Conservation (phyloP, 37 sponge, comb jelly and placozoan species). For the Diacarnus erythraeanus region DNA sequence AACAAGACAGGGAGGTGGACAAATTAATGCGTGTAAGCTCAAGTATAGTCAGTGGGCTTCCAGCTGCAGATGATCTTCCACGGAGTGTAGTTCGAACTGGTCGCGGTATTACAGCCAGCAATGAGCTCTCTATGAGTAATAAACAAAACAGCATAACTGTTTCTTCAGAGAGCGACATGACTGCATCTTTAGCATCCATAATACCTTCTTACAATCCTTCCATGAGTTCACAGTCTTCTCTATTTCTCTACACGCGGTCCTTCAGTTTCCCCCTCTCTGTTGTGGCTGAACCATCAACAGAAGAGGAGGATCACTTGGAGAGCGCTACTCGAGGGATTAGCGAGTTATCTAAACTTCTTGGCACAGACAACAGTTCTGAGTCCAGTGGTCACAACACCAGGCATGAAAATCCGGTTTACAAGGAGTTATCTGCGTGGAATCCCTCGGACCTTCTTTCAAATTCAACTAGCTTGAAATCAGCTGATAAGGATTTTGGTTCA, state of each 20-base stretch:
- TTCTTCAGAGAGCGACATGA: constrained; percentile 13
- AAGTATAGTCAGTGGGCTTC: neutral
- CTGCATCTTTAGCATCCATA: constrained; percentile 41
- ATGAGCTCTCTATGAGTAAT: neutral
- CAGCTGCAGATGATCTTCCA: constrained; percentile 16
- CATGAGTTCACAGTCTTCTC: constrained; percentile 41
- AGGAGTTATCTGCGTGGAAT: constrained; percentile 10
- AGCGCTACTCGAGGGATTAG: constrained; percentile 70
- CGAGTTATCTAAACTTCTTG: constrained; percentile 68
- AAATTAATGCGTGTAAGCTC: neutral
- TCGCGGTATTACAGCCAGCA: neutral
- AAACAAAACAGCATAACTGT: neutral
- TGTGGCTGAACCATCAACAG: constrained; percentile 6
- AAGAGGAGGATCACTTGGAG: constrained; percentile 63
- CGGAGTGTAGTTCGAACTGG: constrained; percentile 19
- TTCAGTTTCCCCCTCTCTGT: constrained; percentile 38
- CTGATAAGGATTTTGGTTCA: neutral
- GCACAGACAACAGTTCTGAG: constrained; percentile 31
- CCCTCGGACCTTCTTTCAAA: constrained; percentile 4
- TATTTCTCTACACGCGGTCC: constrained; percentile 62
- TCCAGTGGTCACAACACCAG: neutral
- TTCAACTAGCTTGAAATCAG: neutral
- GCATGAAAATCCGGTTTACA: constrained; percentile 11
- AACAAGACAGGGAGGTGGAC: neutral
- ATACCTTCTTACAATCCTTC: constrained; percentile 33